Evolutionary conservation across 2,888 invertebrate species (phyloP).

Genomic region (Lamproptera curius): DNA sequence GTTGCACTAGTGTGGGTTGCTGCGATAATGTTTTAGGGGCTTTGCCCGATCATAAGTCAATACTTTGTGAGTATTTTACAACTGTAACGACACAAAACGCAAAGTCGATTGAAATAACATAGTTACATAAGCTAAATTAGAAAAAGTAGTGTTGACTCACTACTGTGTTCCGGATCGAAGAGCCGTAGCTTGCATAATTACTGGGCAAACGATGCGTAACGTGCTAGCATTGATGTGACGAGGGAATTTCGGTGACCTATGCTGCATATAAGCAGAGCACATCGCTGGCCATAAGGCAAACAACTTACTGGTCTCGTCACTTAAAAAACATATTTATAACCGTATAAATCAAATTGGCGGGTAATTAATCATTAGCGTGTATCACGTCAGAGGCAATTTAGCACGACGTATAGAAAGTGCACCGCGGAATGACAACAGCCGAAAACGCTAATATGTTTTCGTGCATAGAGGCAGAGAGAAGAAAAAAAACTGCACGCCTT

Average conservation of each 20-base stretch:
- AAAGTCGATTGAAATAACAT: not conserved
- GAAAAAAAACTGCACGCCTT: conserved; percentile 49
- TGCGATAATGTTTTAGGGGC: conserved; percentile 72
- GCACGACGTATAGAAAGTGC: conserved; percentile 26
- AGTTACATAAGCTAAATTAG: no score
- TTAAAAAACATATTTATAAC: not conserved
- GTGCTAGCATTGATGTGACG: no score
- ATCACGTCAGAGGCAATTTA: not conserved
- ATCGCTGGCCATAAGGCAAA: no score
- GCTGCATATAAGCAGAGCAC: no score
- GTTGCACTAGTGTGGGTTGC: conserved; percentile 62
- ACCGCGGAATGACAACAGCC: conserved; percentile 26
- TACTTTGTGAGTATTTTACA: conserved; percentile 42
- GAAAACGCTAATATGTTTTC: conserved; percentile 41
- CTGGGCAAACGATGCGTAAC: no score
- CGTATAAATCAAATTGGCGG: not conserved
- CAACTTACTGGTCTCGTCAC: no score
- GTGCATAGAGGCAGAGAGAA: conserved; percentile 24
- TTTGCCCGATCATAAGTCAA: conserved; percentile 76
- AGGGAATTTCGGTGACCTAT: no score
- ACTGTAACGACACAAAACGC: not conserved
- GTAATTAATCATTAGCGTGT: not conserved
- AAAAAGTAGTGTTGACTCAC: no score
- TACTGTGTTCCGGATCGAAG: no score
- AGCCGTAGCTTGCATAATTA: no score